Evolutionary conservation across 1,140 invertebrate genomes (phyloP).

Genomic region (Trichonephila inaurata): DNA sequence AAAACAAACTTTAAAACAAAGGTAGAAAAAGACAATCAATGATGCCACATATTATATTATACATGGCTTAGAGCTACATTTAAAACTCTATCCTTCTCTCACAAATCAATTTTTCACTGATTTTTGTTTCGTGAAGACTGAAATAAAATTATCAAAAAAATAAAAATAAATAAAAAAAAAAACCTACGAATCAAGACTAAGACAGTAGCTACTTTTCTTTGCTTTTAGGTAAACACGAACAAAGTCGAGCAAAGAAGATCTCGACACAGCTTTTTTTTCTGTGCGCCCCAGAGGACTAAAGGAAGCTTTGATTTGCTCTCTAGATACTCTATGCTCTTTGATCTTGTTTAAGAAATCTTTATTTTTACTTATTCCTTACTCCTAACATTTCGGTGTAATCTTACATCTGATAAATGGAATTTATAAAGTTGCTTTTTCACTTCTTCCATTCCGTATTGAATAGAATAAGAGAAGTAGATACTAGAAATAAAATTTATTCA

Average conservation of each 20-base stretch:
- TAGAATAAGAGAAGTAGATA: background rate
- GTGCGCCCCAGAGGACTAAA: constrained; percentile 10
- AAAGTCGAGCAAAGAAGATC: constrained; percentile 46
- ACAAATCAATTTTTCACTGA: constrained; percentile 29
- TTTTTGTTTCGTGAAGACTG: background rate
- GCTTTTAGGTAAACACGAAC: constrained; percentile 42
- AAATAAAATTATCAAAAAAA: constrained; percentile 21
- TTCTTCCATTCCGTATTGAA: background rate
- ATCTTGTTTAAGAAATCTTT: constrained; percentile 60
- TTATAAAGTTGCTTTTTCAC: constrained; percentile 13
- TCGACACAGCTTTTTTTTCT: constrained; percentile 1
- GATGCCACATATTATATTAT: background rate
- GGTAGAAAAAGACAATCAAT: background rate
- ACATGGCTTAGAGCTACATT: background rate
- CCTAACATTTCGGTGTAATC: constrained; percentile 54
- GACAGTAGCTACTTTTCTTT: constrained; percentile 43
- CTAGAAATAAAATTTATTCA: constrained; percentile 7
- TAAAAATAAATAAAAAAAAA: too few relatives aligned
- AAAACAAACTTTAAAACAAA: background rate
- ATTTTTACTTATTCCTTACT: constrained; percentile 46
- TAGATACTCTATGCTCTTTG: constrained; percentile 37
- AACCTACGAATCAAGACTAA: background rate
- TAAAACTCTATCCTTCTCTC: background rate
- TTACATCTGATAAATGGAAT: constrained; percentile 58
- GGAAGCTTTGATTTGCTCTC: constrained; percentile 49